Evolutionary conservation across 2,888 invertebrate species (phyloP), one percentile per base, ranked within the genome.

Genomic region (Nymphalis polychloros): DNA sequence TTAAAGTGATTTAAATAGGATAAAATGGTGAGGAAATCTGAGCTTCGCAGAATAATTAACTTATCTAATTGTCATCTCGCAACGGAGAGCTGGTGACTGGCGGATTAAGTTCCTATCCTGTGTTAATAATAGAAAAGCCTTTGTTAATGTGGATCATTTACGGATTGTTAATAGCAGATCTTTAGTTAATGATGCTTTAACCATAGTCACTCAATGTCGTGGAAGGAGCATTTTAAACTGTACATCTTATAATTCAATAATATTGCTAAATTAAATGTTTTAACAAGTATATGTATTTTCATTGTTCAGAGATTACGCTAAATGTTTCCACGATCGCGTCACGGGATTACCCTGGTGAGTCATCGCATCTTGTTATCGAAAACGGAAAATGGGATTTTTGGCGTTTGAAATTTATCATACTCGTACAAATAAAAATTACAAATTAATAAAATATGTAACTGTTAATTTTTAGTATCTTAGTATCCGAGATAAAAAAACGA

Each of bases 321-420:
- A 61, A 27, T 59, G 59, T 53, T 57, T 63, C 31, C 17, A 50
- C 48, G 47, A 64, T 59, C 67, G 71, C 71, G 73, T 73, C 68
- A 71, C 73, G 69, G 74, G 69, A 70, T 67, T 53, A 68, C 63
- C 72, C 74, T 57, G 57, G 47, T 75, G 76, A 76, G 53, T 76
- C 75, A 73, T 52, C 60, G 53, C 59, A 72, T 65, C 59, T 65
- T 55, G 53, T 55, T 69, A 72, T 59, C 67, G 53, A 35, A 72
- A 73, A 72, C 67, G 70, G 71, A 72, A 72, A 71, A 72, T 59
- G 63, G 69, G 67, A 69, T 63, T 27, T 60, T 60, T 23, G 23
- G 47, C 27, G 20, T 8, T 1, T n/a, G n/a, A 49, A 52, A 41
- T 35, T 52, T 20, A n/a, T 57, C 55, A n/a, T 53, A 60, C 31